phyloP scores from a whole-genome alignment of 2,888 invertebrate species.

The Pemphredon lugubris region DNA sequence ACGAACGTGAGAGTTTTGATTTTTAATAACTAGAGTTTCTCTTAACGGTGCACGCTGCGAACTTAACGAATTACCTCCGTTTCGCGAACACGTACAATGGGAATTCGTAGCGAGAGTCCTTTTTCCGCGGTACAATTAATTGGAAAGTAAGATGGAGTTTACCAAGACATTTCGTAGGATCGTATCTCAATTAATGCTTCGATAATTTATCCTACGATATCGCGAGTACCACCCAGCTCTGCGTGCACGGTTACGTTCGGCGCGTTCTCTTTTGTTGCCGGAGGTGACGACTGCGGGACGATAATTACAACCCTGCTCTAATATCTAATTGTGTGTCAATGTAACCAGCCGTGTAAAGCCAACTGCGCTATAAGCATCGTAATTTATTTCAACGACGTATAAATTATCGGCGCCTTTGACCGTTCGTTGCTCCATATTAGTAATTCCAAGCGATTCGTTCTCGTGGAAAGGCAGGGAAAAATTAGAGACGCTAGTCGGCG shows the following conservation, averaged over 20 bases:
- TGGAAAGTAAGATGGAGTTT: conserved; percentile 20
- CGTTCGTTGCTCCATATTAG: neutral
- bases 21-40: too few relatives aligned
- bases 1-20: neutral
- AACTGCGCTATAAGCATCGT: neutral
- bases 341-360: conserved; percentile 9
- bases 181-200: conserved; percentile 29
- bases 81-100: neutral
- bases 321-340: conserved; percentile 26
- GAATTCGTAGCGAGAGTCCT: neutral
- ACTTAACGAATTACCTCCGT: too few relatives aligned
- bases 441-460: neutral
- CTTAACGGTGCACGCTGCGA: too few relatives aligned
- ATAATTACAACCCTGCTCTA: conserved; percentile 23
- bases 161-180: conserved; percentile 28
- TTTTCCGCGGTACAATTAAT: conserved; percentile 25
- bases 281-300: conserved; percentile 17
- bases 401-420: neutral
- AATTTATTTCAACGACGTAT: neutral
- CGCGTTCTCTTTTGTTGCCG: conserved; percentile 14
- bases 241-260: neutral
- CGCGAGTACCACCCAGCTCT: conserved; percentile 15
- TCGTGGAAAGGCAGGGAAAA: too few relatives aligned
- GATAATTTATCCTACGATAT: conserved; percentile 26
- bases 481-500: too few relatives aligned